Conservation (phyloP, 2,113 vertebrate species). For the Ascaphus truei region DNA sequence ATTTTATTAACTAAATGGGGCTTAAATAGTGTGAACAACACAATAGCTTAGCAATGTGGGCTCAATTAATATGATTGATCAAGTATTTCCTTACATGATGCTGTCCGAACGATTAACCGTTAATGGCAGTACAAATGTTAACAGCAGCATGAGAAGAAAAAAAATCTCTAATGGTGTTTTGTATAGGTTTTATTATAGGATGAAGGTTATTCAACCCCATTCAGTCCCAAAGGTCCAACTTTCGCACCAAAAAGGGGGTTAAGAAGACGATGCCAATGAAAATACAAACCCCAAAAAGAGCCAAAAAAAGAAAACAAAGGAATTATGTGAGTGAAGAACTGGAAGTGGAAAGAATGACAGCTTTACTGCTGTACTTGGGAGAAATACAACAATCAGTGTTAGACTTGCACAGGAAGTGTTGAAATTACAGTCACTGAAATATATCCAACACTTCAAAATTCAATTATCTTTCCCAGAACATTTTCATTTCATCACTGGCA, state of each 20-base stretch:
- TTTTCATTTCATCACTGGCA: slow-evolving; percentile 51
- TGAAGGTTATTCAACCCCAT: slow-evolving; percentile 15
- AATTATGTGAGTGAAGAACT: slow-evolving; percentile 43
- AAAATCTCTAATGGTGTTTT: too few species aligned
- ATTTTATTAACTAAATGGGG: too few species aligned
- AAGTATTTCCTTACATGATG: too few species aligned
- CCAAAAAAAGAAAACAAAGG: slow-evolving; percentile 48
- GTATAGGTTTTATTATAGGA: slow-evolving; percentile 48
- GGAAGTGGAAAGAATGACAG: slow-evolving; percentile 51
- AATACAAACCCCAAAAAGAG: slow-evolving; percentile 42
- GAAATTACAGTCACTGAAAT: slow-evolving; percentile 54
- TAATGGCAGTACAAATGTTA: too few species aligned
- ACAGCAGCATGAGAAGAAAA: too few species aligned
- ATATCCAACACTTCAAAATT: slow-evolving; percentile 55
- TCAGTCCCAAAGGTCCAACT: not conserved
- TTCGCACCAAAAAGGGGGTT: slow-evolving; percentile 5
- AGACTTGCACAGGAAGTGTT: slow-evolving; percentile 50
- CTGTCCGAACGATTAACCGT: too few species aligned
- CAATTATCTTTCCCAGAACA: slow-evolving; percentile 57
- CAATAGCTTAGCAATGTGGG: too few species aligned
- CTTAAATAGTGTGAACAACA: too few species aligned
- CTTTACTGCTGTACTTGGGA: slow-evolving; percentile 46
- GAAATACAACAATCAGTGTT: slow-evolving; percentile 41
- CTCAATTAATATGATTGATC: too few species aligned
- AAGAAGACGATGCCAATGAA: slow-evolving; percentile 47